Evolutionary conservation across 2,113 vertebrate species (phyloP), one percentile per base, ranked within the genome.

Genomic region (Saccopteryx leptura): DNA sequence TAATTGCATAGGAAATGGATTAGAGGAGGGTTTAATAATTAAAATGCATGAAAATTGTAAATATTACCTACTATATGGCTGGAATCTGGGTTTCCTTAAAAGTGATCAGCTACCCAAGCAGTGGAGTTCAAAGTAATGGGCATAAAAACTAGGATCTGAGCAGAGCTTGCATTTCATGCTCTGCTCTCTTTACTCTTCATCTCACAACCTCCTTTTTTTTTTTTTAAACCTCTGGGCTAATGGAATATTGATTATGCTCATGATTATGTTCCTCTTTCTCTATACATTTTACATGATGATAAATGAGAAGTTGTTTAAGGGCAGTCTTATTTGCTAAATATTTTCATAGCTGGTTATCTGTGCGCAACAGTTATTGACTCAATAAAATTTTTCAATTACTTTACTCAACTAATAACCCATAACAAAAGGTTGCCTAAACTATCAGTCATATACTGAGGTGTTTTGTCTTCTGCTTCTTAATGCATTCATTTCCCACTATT

Each of bases 251-350:
- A 56, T 83, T 90, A 60, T 76, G 7, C 50, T 89, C 58, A 68
- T 68, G 54, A 83, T 72, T 58, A 48, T 80, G 71, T 56, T 89
- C 76, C 10, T 83, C 10, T 2, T 89, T 84, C 61, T 18, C 74
- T 56, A 63, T 50, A n/a, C 65, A 85, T 88, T 89, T 91, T 52
- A 33, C 12, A 54, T 87, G 68, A 79, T 87, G 88, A 80, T 82
- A 86, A 80, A 75, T 75, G 39, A 91, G 26, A 94, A 92, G 21
- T 56, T 84, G 15, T 72, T 72, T 54, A 82, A 91, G 21, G 23
- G 14, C 86, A 1, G 2, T 74, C 93, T 89, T 9, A 61, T 75
- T 90, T 60, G 18, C 63, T 91, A 95, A 74, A 60, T n/a, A 63
- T 87, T 91, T 89, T 94, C 33, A 39, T 63, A 74, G 60, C 31